Base-by-base conservation (phyloP, 2,113 vertebrate genomes). In the Artemisiospiza belli region DNA sequence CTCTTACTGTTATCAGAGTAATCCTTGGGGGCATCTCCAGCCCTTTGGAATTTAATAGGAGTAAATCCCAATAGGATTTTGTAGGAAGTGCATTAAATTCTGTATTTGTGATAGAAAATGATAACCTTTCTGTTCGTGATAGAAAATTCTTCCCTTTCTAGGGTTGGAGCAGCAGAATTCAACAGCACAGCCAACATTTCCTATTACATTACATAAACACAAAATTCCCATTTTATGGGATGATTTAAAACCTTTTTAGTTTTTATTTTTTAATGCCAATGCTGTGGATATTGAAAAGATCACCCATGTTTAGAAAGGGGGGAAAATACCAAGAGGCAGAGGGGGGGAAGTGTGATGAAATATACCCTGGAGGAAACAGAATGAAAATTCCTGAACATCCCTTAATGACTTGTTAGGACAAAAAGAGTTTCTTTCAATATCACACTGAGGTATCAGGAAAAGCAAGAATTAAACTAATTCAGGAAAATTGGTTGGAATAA, bases 81-180 rank as follows among this genome's bases (percentile, higher is more conserved):
- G 22, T 8, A 55, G 63, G 39, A 61, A 95, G 59, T 39, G 35
- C 86, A 78, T 90, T 92, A 66, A 66, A 68, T 76, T 37, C 81
- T 63, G 43, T 69, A 43, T 91, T 90, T 93, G 67, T 41, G 66
- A 57, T 12, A 57, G 76, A 55, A 94, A 80, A 92, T 12, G 72
- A 90, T 91, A 79, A 94, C 83, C 49, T 91, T 94, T 90, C 73
- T 69, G 43, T 95, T 90, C 90, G 72, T 55, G 66, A 52, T 12
- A 55, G 76, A 51, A 94, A 80, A 92, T 15, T 62, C 89, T 91
- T 76, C 92, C 80, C 35, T 92, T 92, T 90, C 68, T 33, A 49
- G 78, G 64, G 59, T 30, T 80, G 83, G 47, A 91, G 77, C 63
- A 74, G 49, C 49, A 51, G 49, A 51, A 51, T 51, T 51, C 49